phyloP scores from a whole-genome alignment of 2,797 vertebrate species.

The Odontamblyopus lacepedii region DNA sequence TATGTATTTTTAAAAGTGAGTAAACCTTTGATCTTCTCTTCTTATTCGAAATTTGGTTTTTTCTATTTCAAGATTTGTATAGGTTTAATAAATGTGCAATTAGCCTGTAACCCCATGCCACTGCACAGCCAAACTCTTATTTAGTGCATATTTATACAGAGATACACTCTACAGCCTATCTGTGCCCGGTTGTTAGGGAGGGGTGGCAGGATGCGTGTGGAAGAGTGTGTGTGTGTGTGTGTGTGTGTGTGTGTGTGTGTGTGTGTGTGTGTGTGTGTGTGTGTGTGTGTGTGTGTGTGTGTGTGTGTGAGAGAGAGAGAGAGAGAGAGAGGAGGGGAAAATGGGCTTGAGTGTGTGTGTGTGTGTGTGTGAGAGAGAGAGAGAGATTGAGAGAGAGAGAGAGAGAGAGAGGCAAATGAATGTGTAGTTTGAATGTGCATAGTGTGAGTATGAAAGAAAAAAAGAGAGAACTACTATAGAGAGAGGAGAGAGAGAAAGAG shows the following conservation, averaged over 20 bases:
- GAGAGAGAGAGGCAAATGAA: too few species aligned
- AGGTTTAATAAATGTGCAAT: too few species aligned
- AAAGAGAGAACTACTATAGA: constrained; percentile 7
- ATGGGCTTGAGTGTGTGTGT: too few species aligned
- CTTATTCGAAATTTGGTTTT: neutral
- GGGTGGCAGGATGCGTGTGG: constrained; percentile 1
- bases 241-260: constrained; percentile 8
- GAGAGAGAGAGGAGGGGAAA: too few species aligned
- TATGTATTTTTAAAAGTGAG: neutral
- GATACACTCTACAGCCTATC: neutral
- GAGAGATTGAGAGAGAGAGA: neutral
- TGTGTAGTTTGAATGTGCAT: constrained; percentile 12
- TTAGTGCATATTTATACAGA: neutral
- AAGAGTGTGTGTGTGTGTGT: neutral
- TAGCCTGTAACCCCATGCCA: too few species aligned
- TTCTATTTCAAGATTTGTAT: neutral
- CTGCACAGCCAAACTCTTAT: neutral
- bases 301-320: constrained; percentile 14
- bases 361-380: constrained; percentile 17
- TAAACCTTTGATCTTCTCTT: neutral
- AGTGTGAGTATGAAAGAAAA: constrained; percentile 17
- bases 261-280: constrained; percentile 7
- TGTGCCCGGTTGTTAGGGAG: constrained; percentile 3
- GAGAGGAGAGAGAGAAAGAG: constrained; percentile 14
- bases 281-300: constrained; percentile 9